These are phyloP conservation scores for Sisyra terminalis DNA, from an alignment of 2,888 invertebrate species.

Conservation along the genomic window DNA sequence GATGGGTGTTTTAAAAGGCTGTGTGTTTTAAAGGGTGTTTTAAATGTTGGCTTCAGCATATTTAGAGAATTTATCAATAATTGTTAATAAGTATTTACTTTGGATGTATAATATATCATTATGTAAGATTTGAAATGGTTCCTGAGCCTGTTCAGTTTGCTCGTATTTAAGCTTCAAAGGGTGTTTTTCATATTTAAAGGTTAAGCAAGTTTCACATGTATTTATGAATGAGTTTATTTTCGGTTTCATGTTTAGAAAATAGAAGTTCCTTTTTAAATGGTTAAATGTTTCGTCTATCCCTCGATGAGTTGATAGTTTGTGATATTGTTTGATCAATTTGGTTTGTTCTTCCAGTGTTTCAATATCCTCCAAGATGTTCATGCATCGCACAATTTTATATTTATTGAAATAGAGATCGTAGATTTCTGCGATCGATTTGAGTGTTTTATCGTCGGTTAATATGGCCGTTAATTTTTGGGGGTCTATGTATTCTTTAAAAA, in stretches of 20 bases:
- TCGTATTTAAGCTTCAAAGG: constrained; percentile 1
- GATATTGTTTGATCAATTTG: neutral
- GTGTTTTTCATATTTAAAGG: constrained; percentile 7
- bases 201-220: neutral
- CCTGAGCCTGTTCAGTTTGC: neutral
- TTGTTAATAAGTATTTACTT: neutral
- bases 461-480: neutral
- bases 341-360: neutral
- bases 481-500: neutral
- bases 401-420: neutral
- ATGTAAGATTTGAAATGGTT: neutral
- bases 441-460: neutral
- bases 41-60: neutral
- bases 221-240: neutral
- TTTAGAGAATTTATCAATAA: neutral
- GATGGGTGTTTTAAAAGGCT: neutral
- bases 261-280: neutral
- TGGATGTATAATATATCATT: neutral
- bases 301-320: neutral
- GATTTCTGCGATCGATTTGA: neutral
- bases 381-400: neutral
- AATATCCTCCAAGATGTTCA: neutral
- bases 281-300: neutral
- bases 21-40: too few species aligned
- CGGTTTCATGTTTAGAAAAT: neutral